Evolutionary conservation across 2,888 invertebrate species (phyloP), one percentile per base, ranked within the genome.

Genomic region (Incurvaria masculella): DNA sequence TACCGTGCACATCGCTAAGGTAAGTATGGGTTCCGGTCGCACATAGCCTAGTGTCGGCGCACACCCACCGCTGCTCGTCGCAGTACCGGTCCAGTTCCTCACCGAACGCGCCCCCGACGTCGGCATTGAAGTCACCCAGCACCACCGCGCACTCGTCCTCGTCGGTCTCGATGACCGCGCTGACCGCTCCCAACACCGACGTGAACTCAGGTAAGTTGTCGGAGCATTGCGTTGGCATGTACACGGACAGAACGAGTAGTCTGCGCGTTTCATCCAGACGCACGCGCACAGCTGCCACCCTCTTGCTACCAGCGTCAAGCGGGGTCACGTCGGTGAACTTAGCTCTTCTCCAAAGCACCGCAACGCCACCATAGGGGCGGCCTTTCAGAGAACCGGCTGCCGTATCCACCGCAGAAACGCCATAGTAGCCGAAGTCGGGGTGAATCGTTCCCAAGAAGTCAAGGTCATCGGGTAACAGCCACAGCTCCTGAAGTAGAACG

Each of bases 321-420:
- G 58, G 48, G 0, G 51, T 42, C 6, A 61, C 58, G 1, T 44
- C 39, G 1, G 42, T 39, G 26, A 59, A 59, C 4, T 49, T 16
- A 20, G 20, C 16, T 39, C 53, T 57, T 6, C 56, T 45, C 59
- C 58, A 59, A 4, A 61, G 21, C 1, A 60, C 4, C 1, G 57
- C 59, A 2, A 55, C 55, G 4, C 57, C 57, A 5, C 57, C 57
- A 40, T 52, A 50, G 2, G 56, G 56, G 14, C 58, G 47, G 1
- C 57, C 58, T 2, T 52, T 44, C 1, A 60, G 47, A 1, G 57
- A 16, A 0, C 55, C 57, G 4, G 48, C 38, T 2, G 55, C 49
- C 1, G 57, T 57, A 33, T 58, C 58, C 6, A 61, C 54, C 0
- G 58, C 53, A 0, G 59, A 59, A 11, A 45, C 54, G 1, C 57